Evolutionary conservation across 2,797 vertebrate species (phyloP).

Genomic region (Siniperca obscura): DNA sequence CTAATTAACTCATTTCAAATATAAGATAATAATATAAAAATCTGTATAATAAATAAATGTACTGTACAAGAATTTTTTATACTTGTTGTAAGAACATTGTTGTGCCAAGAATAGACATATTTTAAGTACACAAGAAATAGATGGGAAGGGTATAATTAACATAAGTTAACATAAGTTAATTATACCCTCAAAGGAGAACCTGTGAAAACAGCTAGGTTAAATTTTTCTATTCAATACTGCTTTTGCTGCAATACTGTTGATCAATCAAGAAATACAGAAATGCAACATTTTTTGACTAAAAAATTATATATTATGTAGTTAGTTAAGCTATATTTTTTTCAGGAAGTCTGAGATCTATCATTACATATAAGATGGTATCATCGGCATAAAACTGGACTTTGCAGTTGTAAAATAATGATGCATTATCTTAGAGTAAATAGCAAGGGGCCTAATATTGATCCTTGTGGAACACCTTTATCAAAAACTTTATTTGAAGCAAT

Average conservation of each 20-base stretch:
- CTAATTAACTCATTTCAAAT: background rate
- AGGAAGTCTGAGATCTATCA: background rate
- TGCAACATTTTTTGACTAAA: background rate
- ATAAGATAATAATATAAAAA: background rate
- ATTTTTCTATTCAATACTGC: background rate
- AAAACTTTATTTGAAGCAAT: no score
- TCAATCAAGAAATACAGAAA: background rate
- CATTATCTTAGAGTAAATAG: background rate
- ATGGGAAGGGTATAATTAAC: background rate
- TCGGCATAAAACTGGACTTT: background rate
- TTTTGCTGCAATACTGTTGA: background rate
- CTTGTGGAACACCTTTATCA: background rate
- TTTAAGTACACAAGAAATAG: background rate
- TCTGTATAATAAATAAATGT: background rate
- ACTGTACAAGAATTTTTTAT: background rate
- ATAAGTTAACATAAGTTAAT: background rate
- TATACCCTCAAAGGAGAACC: background rate
- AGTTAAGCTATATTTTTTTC: background rate
- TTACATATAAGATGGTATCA: background rate
- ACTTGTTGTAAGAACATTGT: background rate
- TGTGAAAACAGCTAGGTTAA: background rate
- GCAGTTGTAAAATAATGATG: background rate
- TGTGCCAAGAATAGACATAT: background rate
- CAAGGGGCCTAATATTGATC: background rate
- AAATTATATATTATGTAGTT: background rate